A percentile compares a stretch with the other conserved stretches of the same genome.
phyloP scores from a whole-genome alignment of 2,797 vertebrate species.

The Hylomyscus alleni region DNA sequence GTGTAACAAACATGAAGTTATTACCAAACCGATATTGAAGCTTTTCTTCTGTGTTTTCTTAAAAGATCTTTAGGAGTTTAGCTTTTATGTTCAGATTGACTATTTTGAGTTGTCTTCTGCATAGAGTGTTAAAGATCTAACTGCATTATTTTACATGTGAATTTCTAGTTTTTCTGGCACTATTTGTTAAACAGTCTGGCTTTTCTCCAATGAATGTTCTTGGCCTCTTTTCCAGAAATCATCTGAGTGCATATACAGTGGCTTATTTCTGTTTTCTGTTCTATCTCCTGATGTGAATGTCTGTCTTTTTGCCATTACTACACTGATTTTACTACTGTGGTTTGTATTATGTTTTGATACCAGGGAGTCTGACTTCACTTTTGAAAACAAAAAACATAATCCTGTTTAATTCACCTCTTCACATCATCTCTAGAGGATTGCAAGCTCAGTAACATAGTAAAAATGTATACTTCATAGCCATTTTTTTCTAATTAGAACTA shows the following conservation, averaged over 20 bases:
- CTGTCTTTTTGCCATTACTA: not conserved
- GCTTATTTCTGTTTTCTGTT: constrained; percentile 50
- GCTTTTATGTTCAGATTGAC: constrained; percentile 2
- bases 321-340: constrained; percentile 21
- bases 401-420: constrained; percentile 21
- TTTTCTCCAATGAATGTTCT: not conserved
- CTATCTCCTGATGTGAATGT: not conserved
- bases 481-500: constrained; percentile 32
- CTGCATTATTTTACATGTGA: not conserved
- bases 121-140: not conserved
- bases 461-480: not conserved
- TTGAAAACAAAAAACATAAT: constrained; percentile 11
- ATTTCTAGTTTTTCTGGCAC: constrained; percentile 42
- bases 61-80: constrained; percentile 13
- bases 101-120: constrained; percentile 9
- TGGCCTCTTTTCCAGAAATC: not conserved
- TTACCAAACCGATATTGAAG: not conserved
- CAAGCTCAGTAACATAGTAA: constrained; percentile 25
- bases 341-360: constrained; percentile 38
- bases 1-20: not conserved
- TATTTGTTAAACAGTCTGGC: constrained; percentile 27
- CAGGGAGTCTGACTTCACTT: not conserved
- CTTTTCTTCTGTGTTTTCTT: constrained; percentile 9
- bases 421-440: constrained; percentile 6
- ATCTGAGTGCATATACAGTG: not conserved